Percentiles rank a stretch among this genome's conserved stretches.
phyloP scores from a whole-genome alignment of 2,888 invertebrate species.

The Salpingus planirostris region DNA sequence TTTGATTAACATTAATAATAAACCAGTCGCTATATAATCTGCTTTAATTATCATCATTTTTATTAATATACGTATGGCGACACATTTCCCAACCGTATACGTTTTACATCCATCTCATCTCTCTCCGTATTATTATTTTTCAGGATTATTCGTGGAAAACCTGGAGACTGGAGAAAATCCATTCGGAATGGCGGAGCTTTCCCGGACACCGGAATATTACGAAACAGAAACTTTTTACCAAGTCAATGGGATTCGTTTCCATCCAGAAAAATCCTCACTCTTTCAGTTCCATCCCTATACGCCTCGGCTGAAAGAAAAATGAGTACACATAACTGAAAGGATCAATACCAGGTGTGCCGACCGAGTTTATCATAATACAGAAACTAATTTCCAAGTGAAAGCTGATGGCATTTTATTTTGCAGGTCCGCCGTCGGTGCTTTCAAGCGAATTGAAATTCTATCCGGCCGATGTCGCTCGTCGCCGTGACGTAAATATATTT shows the following conservation, averaged over 20 bases:
- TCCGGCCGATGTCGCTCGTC: constrained; percentile 16
- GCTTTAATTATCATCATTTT: not conserved
- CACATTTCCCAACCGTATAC: too few relatives aligned
- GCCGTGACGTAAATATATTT: constrained; percentile 34
- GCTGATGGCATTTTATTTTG: too few relatives aligned
- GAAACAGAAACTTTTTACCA: constrained; percentile 26
- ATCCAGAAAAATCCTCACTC: constrained; percentile 7
- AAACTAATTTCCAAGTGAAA: too few relatives aligned
- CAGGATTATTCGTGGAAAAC: too few relatives aligned
- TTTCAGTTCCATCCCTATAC: constrained; percentile 1
- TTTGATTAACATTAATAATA: constrained; percentile 11
- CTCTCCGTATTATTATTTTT: too few relatives aligned
- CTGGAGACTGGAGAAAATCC: constrained; percentile 33
- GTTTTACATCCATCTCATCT: too few relatives aligned
- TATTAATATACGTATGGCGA: too few relatives aligned
- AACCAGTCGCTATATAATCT: too few relatives aligned
- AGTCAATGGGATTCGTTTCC: constrained; percentile 26
- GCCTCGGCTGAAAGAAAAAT: too few relatives aligned
- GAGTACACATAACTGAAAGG: too few relatives aligned
- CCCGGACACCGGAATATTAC: constrained; percentile 27
- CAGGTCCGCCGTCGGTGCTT: constrained; percentile 14
- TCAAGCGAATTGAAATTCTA: constrained; percentile 33
- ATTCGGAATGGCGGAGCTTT: constrained; percentile 27
- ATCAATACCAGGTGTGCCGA: too few relatives aligned
- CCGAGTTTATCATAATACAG: too few relatives aligned